Evolutionary conservation across 2,888 invertebrate species (phyloP).

Genomic region (Rhingia campestris): DNA sequence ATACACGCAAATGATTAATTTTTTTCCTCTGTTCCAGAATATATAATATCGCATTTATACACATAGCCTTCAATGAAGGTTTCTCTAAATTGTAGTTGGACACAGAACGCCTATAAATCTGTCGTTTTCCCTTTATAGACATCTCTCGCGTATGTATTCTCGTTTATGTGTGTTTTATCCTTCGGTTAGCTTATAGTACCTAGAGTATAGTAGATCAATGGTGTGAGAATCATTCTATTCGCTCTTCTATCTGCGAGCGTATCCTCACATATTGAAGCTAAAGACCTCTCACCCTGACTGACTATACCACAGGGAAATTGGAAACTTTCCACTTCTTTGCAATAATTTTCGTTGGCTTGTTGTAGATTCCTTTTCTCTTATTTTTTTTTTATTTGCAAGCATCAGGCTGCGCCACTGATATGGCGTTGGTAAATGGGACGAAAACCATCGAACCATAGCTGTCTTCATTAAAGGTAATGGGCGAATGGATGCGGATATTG

Average conservation of each 20-base stretch:
- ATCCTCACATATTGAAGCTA: conserved; percentile 8
- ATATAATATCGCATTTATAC: background rate
- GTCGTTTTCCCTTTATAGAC: conserved; percentile 29
- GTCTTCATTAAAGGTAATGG: conserved; percentile 53
- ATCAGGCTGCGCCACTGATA: conserved; percentile 13
- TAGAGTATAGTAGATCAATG: conserved; percentile 20
- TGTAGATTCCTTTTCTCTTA: background rate
- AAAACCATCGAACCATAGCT: conserved; percentile 39
- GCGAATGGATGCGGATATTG: conserved; percentile 38
- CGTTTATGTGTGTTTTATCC: background rate
- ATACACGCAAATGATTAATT: conserved; percentile 51
- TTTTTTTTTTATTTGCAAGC: conserved; percentile 12
- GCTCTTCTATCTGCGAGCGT: conserved; percentile 1
- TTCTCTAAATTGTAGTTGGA: conserved; percentile 19
- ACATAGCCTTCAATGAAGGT: background rate
- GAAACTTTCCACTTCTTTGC: conserved; percentile 58
- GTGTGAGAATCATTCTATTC: conserved; percentile 29
- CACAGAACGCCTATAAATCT: conserved; percentile 36
- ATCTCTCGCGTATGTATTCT: conserved; percentile 1
- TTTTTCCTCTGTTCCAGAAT: conserved; percentile 13
- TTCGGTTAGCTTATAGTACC: background rate
- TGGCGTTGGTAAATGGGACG: conserved; percentile 27
- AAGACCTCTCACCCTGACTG: background rate
- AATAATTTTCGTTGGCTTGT: conserved; percentile 44
- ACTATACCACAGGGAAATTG: conserved; percentile 50